Conservation (phyloP, 23 tunicate genomes). For the Ascidia mentula region DNA sequence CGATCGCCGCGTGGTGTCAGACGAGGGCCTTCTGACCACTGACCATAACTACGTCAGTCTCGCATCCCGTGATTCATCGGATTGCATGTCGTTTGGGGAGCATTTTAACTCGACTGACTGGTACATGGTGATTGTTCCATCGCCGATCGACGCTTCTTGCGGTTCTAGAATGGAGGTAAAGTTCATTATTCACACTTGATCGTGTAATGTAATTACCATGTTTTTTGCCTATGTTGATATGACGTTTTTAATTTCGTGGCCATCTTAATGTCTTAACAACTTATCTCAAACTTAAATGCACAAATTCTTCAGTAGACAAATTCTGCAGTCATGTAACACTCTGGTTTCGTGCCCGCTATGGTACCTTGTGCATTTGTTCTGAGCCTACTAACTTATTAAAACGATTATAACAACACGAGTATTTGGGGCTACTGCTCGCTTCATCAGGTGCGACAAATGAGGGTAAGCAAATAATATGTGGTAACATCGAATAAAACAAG, state of each 20-base stretch:
- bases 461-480: too few relatives aligned
- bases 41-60: slow-evolving; percentile 33
- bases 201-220: too few relatives aligned
- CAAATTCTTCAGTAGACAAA: too few relatives aligned
- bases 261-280: not conserved
- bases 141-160: slow-evolving; percentile 58
- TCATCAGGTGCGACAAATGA: too few relatives aligned
- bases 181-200: not conserved
- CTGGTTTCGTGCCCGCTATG: too few relatives aligned
- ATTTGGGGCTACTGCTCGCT: too few relatives aligned
- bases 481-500: too few relatives aligned
- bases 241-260: not conserved
- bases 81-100: slow-evolving; percentile 28
- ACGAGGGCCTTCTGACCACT: slow-evolving; percentile 37
- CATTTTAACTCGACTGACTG: slow-evolving; percentile 23
- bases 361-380: too few relatives aligned
- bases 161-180: slow-evolving; percentile 65
- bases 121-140: slow-evolving; percentile 41
- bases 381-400: too few relatives aligned
- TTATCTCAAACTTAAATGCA: too few relatives aligned
- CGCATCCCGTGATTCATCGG: slow-evolving; percentile 45
- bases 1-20: slow-evolving; percentile 46
- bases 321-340: too few relatives aligned
- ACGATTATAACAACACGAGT: too few relatives aligned
- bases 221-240: not conserved